Base-by-base conservation (phyloP, 2,113 vertebrate genomes). In the Albula glossodonta region DNA sequence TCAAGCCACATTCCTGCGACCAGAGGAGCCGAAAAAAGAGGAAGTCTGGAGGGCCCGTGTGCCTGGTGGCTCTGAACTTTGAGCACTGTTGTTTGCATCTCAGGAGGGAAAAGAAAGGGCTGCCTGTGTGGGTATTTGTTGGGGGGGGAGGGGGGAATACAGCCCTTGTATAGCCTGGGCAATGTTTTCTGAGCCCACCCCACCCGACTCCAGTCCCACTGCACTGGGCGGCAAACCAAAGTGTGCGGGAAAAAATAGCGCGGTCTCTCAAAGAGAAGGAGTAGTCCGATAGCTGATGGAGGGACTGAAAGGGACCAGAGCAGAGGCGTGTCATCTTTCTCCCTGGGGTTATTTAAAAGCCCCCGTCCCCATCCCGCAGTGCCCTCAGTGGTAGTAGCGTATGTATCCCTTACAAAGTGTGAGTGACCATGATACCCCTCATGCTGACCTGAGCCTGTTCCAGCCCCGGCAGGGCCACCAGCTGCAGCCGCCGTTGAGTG, bases 111-210 rank as follows among this genome's bases (percentile, higher is more conserved):
- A 93, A 93, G 92, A 92, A 93, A 93, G 91, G 88, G 90, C 89
- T 89, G 92, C 94, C 93, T 94, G 93, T 94, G 9, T 90, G 41
- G 81, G 81, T 9, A 92, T 89, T 1, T 78, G 91, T 89, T 2
- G 88, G 19, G 19, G 94, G 93, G 93, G 78, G 92, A 94, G 93
- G 89, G 90, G 95, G 92, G 95, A 96, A 96, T 95, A 93, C 82
- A 13, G 92, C 88, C 91, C 94, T 92, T 92, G 95, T 92, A 84
- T 79, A 91, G 92, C 92, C 94, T 86, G 93, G 86, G 31, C 91
- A 92, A 92, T 90, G 94, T 94, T 95, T 93, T 94, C 92, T 97
- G 94, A 94, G 83, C 90, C 89, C 91, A 91, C 91, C 93, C 95
- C 86, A 22, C 17, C 3, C 60, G 22, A 15, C 60, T 93, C 94